phyloP scores from a whole-genome alignment of 2,113 vertebrate genomes.

The Salvator merianae region DNA sequence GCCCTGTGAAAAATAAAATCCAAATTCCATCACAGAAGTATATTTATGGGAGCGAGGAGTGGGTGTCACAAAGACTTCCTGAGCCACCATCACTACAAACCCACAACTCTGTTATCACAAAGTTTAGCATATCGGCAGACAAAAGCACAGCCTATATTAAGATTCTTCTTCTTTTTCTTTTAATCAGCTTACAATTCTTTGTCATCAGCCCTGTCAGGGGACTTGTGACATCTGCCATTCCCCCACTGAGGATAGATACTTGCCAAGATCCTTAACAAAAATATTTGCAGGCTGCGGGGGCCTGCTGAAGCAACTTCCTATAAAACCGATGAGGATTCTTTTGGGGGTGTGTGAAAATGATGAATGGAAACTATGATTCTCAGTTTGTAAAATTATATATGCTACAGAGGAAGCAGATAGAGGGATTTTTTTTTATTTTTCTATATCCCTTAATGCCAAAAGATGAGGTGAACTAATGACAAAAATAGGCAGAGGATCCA shows the following conservation, averaged over 20 bases:
- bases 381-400: background rate
- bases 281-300: background rate
- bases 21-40: constrained; percentile 53
- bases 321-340: background rate
- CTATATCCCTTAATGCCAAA: background rate
- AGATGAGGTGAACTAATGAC: background rate
- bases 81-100: constrained; percentile 27
- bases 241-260: background rate
- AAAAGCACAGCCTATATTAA: background rate
- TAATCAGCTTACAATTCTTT: constrained; percentile 21
- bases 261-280: background rate
- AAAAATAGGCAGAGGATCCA: background rate
- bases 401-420: background rate
- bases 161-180: background rate
- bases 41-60: constrained; percentile 53
- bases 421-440: background rate
- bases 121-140: constrained; percentile 17
- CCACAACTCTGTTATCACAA: constrained; percentile 13
- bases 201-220: background rate
- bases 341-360: too few relatives aligned
- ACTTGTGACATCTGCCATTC: background rate
- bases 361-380: background rate
- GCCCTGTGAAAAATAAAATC: constrained; percentile 57
- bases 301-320: background rate
- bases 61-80: constrained; percentile 39